Base-by-base conservation (phyloP, 2,797 vertebrate genomes). In the Rhodeus uyekii region DNA sequence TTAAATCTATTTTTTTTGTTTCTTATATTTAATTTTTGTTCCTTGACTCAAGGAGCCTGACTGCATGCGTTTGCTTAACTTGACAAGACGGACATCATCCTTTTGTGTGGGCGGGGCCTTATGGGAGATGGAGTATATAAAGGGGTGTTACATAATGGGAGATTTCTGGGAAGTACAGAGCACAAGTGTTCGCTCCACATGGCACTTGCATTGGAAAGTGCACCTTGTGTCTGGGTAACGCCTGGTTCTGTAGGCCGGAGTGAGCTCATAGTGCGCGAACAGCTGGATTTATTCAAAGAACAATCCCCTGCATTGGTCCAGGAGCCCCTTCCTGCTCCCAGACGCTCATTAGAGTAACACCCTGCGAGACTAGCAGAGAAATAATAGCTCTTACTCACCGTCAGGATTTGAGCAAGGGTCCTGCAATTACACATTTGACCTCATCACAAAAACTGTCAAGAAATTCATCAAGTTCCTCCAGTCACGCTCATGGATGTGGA, bases 141-240 rank as follows among this genome's bases (percentile, higher is more conserved):
- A 72, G 29, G 78, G 46, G 87, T 81, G 83, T 95, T 93, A 87
- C 90, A 86, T 93, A 92, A 91, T 85, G 90, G 91, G 78, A 78
- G 72, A 42, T 74, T 90, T 87, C 83, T 84, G 88, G 55, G 87
- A 87, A 85, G 18, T 48, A 80, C 86, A 94, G 88, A 90, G 88
- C 76, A 87, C 32, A 86, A 93, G 91, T 95, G 93, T 95, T 91
- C 87, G 50, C 84, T 76, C 55, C 53, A 64, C 88, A 91, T 94
- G 93, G 93, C 93, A 14, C 80, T 68, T 63, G 1, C 42, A 85
- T 18, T 92, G 94, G 94, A 95, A 95, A 94, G 87, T 90, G 88
- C 87, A 89, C 92, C 89, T 92, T 88, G 42, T 91, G 75, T 82
- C 89, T 84, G 89, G 76, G 90, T 87, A 90, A 93, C 89, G 89